A percentile compares a stretch with the other conserved stretches of the same genome.
Evolutionary conservation across 2,797 vertebrate species (phyloP).

Genomic region (Hydrocynus forskahlii): DNA sequence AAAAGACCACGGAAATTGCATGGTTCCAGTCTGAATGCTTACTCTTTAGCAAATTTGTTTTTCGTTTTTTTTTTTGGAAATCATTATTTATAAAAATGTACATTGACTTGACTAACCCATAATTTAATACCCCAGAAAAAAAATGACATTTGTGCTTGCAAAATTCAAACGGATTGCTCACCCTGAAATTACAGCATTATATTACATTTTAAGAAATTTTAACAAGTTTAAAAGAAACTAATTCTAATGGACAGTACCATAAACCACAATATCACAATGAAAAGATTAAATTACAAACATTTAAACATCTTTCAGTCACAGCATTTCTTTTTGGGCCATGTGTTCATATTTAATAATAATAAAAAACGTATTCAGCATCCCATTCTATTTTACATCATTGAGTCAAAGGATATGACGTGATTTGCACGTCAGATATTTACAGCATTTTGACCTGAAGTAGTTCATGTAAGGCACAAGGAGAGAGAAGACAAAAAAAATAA

Average conservation of each 20-base stretch:
- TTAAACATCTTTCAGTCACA: constrained; percentile 86
- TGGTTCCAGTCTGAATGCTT: constrained; percentile 80
- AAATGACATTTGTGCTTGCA: constrained; percentile 83
- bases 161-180: constrained; percentile 78
- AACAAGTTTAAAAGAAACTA: constrained; percentile 71
- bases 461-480: constrained; percentile 97
- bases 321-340: constrained; percentile 84
- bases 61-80: constrained; percentile 67
- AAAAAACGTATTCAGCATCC: constrained; percentile 70
- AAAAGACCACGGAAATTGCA: constrained; percentile 78
- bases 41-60: constrained; percentile 81
- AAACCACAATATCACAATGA: constrained; percentile 81
- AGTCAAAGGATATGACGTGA: constrained; percentile 75
- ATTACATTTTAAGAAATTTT: constrained; percentile 78
- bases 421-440: constrained; percentile 84
- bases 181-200: constrained; percentile 82
- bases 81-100: constrained; percentile 81
- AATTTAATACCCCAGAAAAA: constrained; percentile 82
- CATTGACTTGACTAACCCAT: constrained; percentile 77
- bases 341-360: constrained; percentile 62
- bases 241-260: constrained; percentile 81
- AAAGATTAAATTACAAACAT: constrained; percentile 84
- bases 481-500: constrained; percentile 77
- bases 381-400: constrained; percentile 66
- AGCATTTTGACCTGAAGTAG: constrained; percentile 93